Evolutionary conservation across 1,140 invertebrate species (phyloP).

Genomic region (Pogonomyrmex barbatus): DNA sequence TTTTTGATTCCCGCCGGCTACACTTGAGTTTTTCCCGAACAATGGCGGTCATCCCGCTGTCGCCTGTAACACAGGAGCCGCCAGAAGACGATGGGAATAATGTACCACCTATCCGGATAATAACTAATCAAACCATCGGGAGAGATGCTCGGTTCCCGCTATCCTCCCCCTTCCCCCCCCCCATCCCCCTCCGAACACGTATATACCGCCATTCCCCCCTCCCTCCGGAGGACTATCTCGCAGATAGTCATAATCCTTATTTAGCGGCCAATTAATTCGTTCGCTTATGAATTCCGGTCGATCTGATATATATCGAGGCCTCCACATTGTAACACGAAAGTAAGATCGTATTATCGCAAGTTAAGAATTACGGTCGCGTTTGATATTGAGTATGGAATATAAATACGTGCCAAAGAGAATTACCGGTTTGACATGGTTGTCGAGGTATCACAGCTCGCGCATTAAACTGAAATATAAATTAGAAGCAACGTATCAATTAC

Average conservation of each 20-base stretch:
- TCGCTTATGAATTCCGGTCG: background rate
- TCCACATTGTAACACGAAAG: background rate
- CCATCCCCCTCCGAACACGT: constrained; percentile 73
- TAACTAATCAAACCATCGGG: constrained; percentile 78
- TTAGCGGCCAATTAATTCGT: constrained; percentile 14
- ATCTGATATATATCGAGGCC: background rate
- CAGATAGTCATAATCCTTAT: background rate
- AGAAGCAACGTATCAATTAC: constrained; percentile 12
- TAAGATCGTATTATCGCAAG: background rate
- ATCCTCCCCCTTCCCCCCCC: background rate
- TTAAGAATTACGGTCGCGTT: constrained; percentile 13
- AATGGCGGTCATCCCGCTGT: constrained; percentile 73
- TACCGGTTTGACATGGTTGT: constrained; percentile 41
- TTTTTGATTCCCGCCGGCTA: constrained; percentile 63
- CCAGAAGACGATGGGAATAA: constrained; percentile 73
- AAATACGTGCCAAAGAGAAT: constrained; percentile 23
- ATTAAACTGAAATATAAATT: constrained; percentile 41
- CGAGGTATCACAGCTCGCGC: background rate
- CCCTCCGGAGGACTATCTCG: background rate
- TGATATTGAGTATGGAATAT: background rate
- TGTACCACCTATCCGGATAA: constrained; percentile 80
- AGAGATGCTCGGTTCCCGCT: constrained; percentile 51
- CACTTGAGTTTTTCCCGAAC: constrained; percentile 81
- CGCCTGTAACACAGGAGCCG: constrained; percentile 79
- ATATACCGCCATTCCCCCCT: constrained; percentile 70